phyloP scores from a whole-genome alignment of 1,140 invertebrate genomes.

The Drosophila gunungcola region DNA sequence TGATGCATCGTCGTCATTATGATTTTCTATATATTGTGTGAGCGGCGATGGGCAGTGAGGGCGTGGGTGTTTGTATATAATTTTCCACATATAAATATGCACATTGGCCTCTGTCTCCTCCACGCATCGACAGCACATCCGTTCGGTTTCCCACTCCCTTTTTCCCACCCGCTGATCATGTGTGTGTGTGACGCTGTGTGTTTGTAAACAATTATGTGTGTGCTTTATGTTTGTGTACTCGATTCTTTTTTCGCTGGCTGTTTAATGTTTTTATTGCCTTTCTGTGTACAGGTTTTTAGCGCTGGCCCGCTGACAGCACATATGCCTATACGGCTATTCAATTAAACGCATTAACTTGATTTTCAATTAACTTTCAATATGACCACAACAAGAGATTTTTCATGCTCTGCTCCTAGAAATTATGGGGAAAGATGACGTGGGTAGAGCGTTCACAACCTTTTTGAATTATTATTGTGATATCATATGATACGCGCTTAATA shows the following conservation, averaged over 20 bases:
- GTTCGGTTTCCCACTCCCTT: constrained; percentile 5
- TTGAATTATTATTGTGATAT: constrained; percentile 9
- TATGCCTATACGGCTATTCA: constrained; percentile 68
- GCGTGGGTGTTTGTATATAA: constrained; percentile 72
- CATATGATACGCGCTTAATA: constrained; percentile 2
- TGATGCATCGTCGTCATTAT: constrained; percentile 82
- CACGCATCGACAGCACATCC: constrained; percentile 47
- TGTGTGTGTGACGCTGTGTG: constrained; percentile 16
- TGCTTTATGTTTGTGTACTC: constrained; percentile 51
- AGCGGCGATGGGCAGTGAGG: constrained; percentile 14
- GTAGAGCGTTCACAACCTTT: constrained; percentile 16
- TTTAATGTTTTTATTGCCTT: constrained; percentile 77
- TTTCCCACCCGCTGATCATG: constrained; percentile 40
- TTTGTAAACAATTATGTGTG: constrained; percentile 62
- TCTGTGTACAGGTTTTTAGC: constrained; percentile 69
- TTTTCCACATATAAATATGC: constrained; percentile 81
- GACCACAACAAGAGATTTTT: constrained; percentile 63
- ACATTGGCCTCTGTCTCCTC: constrained; percentile 57
- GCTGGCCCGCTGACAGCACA: constrained; percentile 36
- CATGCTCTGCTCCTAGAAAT: constrained; percentile 41
- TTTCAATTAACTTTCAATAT: constrained; percentile 81
- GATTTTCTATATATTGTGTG: constrained; percentile 71
- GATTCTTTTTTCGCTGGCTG: constrained; percentile 49
- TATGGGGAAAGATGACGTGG: constrained; percentile 32
- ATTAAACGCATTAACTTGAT: constrained; percentile 83